phyloP scores from a whole-genome alignment of 2,888 invertebrate species.

The Sycophila texana region DNA sequence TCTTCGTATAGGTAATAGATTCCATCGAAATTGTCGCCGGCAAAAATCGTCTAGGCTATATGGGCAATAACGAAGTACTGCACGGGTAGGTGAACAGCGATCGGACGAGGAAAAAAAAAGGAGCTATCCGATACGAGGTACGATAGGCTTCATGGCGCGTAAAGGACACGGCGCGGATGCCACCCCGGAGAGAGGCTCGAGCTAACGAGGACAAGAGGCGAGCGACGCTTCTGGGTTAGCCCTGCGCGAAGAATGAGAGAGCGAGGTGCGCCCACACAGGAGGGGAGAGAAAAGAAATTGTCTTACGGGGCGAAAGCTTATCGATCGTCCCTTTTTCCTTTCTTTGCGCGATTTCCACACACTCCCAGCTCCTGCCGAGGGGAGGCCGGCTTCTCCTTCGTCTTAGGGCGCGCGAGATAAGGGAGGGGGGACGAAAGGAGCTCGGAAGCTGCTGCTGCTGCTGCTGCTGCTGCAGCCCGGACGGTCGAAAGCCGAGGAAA shows the following conservation, averaged over 20 bases:
- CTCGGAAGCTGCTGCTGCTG: not conserved
- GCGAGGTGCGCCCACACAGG: not conserved
- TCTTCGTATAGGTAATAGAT: not conserved
- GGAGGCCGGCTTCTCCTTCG: slow-evolving; percentile 30
- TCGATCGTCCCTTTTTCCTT: slow-evolving; percentile 66
- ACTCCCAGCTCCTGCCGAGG: slow-evolving; percentile 40
- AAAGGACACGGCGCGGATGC: slow-evolving; percentile 1
- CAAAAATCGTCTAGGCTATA: not conserved
- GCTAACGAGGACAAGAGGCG: slow-evolving; percentile 46
- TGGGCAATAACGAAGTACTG: not conserved
- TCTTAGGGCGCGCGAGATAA: slow-evolving; percentile 19
- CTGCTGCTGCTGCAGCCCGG: slow-evolving; percentile 53
- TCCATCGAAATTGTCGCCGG: not conserved
- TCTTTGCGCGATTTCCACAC: slow-evolving; percentile 60
- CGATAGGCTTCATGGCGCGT: slow-evolving; percentile 25
- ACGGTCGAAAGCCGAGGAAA: slow-evolving; percentile 52
- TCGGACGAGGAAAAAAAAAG: slow-evolving; percentile 16
- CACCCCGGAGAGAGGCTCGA: slow-evolving; percentile 4
- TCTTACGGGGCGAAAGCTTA: slow-evolving; percentile 68
- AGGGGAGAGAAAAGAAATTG: slow-evolving; percentile 67
- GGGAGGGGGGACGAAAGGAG: slow-evolving; percentile 20
- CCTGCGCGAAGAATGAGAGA: not conserved
- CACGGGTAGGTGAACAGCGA: slow-evolving; percentile 25
- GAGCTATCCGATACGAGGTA: slow-evolving; percentile 26
- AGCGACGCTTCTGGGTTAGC: slow-evolving; percentile 45